Evolutionary conservation across 2,797 vertebrate species (phyloP).

Genomic region (Tangara arthus): DNA sequence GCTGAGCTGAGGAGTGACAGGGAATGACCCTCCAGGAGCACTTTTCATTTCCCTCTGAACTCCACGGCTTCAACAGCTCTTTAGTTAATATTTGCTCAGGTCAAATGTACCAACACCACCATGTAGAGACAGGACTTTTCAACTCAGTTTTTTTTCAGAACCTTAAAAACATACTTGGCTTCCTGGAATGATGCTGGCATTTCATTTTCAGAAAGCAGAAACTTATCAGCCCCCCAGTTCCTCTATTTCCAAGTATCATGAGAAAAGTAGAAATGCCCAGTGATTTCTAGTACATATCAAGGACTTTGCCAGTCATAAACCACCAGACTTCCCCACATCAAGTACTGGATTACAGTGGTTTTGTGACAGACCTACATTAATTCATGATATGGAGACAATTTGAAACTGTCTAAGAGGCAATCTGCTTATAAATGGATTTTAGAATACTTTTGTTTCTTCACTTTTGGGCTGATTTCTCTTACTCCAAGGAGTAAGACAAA

Average conservation of each 20-base stretch:
- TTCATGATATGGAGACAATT: neutral
- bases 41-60: neutral
- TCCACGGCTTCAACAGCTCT: neutral
- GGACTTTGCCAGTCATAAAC: neutral
- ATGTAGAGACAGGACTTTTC: neutral
- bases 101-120: neutral
- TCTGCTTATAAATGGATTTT: neutral
- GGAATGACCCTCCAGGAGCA: neutral
- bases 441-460: neutral
- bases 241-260: neutral
- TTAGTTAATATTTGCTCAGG: neutral
- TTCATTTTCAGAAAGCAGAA: neutral
- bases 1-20: neutral
- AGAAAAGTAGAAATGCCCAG: neutral
- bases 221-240: neutral
- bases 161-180: neutral
- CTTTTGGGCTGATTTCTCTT: neutral
- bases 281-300: neutral
- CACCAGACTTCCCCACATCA: neutral
- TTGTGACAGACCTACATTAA: neutral
- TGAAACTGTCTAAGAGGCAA: neutral
- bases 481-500: neutral
- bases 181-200: neutral
- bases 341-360: accelerated
- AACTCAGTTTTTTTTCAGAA: neutral